A percentile compares a stretch with the other conserved stretches of the same genome.
phyloP scores from a whole-genome alignment of 2,888 invertebrate genomes.

The Oeneis ivallda region DNA sequence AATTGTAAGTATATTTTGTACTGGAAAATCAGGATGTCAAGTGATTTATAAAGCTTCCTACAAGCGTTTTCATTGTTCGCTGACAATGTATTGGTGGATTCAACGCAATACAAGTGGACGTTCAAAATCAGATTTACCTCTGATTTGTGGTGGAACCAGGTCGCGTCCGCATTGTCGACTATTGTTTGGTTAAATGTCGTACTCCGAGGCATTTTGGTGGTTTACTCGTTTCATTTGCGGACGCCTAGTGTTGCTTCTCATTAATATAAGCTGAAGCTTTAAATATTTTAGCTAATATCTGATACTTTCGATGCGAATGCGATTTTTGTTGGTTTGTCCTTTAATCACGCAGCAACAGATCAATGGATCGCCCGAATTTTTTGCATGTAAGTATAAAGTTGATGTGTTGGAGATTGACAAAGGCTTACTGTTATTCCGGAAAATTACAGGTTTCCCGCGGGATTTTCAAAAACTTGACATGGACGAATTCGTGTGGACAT shows the following conservation, averaged over 20 bases:
- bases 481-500: too few relatives aligned
- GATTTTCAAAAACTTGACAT: too few relatives aligned
- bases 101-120: slow-evolving; percentile 48
- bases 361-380: too few relatives aligned
- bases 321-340: too few relatives aligned
- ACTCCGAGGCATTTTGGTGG: slow-evolving; percentile 15
- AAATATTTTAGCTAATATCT: too few relatives aligned
- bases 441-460: too few relatives aligned
- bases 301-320: too few relatives aligned
- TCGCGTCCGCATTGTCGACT: slow-evolving; percentile 34
- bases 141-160: slow-evolving; percentile 70
- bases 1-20: slow-evolving; percentile 2
- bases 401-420: too few relatives aligned
- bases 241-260: slow-evolving; percentile 7
- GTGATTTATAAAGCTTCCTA: slow-evolving; percentile 23
- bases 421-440: too few relatives aligned
- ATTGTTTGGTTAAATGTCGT: slow-evolving; percentile 39
- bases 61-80: slow-evolving; percentile 35
- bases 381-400: too few relatives aligned
- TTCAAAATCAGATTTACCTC: slow-evolving; percentile 76
- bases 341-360: too few relatives aligned
- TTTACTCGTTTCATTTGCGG: slow-evolving; percentile 15
- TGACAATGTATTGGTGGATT: slow-evolving; percentile 38
- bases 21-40: slow-evolving; percentile 4
- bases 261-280: background rate